A percentile compares a stretch with the other conserved stretches of the same genome.
Conservation (phyloP, 2,797 vertebrate genomes). For the Sorex maritimensis region DNA sequence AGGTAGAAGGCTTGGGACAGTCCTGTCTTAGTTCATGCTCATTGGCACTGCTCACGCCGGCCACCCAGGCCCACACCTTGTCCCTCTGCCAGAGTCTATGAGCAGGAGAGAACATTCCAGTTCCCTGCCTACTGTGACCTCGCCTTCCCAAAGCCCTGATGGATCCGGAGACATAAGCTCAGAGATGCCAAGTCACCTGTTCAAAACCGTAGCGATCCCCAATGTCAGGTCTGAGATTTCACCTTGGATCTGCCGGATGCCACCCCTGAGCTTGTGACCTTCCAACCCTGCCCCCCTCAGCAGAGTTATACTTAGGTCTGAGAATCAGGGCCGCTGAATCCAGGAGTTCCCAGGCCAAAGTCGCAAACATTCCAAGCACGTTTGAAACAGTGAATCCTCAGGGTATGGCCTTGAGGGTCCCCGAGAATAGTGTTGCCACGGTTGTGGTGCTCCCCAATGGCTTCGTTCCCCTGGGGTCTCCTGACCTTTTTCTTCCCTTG, state of each 20-base stretch:
- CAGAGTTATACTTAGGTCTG: background rate
- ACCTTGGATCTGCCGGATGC: background rate
- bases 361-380: background rate
- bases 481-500: background rate
- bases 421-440: background rate
- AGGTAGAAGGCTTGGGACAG: too few relatives aligned
- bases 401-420: too few relatives aligned
- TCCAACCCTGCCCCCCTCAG: background rate
- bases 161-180: background rate
- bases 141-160: background rate
- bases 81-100: background rate
- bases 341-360: background rate
- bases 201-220: background rate
- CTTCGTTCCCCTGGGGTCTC: background rate
- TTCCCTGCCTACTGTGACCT: background rate
- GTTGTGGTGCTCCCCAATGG: fast-evolving
- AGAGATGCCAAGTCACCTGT: background rate
- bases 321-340: background rate
- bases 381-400: background rate
- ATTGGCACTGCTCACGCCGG: background rate
- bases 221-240: background rate
- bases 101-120: background rate
- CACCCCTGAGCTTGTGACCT: background rate
- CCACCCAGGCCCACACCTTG: background rate
- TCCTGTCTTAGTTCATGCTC: too few relatives aligned